Conservation (phyloP, 1,140 invertebrate species). For the Nymphalis io region DNA sequence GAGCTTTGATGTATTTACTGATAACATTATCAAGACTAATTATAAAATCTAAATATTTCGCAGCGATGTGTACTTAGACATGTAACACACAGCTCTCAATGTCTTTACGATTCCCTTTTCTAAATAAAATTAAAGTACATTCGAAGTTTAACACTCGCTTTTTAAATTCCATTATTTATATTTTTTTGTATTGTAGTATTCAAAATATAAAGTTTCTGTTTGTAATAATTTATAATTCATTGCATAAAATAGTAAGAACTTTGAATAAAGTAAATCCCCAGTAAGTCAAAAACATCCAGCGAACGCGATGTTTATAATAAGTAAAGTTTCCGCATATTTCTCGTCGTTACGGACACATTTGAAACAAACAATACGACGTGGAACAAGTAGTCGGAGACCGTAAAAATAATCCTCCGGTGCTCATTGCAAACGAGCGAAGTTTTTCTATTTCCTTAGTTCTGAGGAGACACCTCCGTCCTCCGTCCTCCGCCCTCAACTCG, state of each 20-base stretch:
- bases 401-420: constrained; percentile 20
- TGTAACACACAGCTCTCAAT: too few relatives aligned
- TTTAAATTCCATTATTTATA: background rate
- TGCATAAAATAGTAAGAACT: background rate
- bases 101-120: too few relatives aligned
- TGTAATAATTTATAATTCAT: background rate
- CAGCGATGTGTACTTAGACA: too few relatives aligned
- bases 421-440: constrained; percentile 19
- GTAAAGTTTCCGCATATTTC: constrained; percentile 11
- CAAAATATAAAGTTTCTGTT: background rate
- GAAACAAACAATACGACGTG: constrained; percentile 16
- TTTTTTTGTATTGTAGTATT: background rate
- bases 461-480: background rate
- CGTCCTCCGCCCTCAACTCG: background rate
- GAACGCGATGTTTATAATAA: constrained; percentile 6
- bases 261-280: background rate
- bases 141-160: too few relatives aligned
- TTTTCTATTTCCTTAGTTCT: constrained; percentile 23
- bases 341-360: constrained; percentile 6
- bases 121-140: too few relatives aligned
- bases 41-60: background rate
- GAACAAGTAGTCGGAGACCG: constrained; percentile 12
- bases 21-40: background rate
- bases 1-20: background rate
- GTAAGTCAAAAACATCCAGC: background rate